Evolutionary conservation across 2,888 invertebrate species (phyloP), one percentile per base, ranked within the genome.

Genomic region (Bimastos eiseni): DNA sequence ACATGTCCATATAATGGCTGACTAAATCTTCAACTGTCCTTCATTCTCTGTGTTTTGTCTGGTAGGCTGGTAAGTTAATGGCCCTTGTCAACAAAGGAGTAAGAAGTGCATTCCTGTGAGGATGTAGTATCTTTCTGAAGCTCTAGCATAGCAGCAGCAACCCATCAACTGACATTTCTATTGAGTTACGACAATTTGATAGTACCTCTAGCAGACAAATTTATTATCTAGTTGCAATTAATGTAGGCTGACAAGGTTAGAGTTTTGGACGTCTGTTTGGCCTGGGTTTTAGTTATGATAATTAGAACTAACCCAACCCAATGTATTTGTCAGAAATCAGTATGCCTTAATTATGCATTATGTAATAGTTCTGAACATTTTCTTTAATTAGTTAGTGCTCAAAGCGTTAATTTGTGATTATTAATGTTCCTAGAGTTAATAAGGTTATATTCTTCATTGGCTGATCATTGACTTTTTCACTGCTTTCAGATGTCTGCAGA

Each of bases 401-500:
- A n/a, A n/a, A n/a, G n/a, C 6, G 41, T 41, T 41, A 41, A 41
- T 41, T 15, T 41, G 41, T 41, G 41, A 6, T 41, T n/a, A 15
- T 41, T 41, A 15, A 15, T 41, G 41, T 41, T 41, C 41, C 15
- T 11, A 41, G 41, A 41, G 41, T 41, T 41, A 41, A 41, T n/a
- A n/a, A n/a, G n/a, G 13, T n/a, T n/a, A 11, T n/a, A 8, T 70
- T 70, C 70, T n/a, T 70, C n/a, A n/a, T 70, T 70, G 70, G 30
- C n/a, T 30, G 70, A 30, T 70, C 30, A 70, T 70, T 70, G 70
- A 49, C 30, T 70, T 70, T 70, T 30, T 70, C 17, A n/a, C 70
- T 70, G 70, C n/a, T 70, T 70, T 70, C 70, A 70, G 70, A 70
- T 70, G 70, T n/a, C 70, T 70, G 70, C 70, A n/a, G n/a, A 70